phyloP scores from a whole-genome alignment of 1,140 invertebrate species.

The Leptonema lineaticorne region DNA sequence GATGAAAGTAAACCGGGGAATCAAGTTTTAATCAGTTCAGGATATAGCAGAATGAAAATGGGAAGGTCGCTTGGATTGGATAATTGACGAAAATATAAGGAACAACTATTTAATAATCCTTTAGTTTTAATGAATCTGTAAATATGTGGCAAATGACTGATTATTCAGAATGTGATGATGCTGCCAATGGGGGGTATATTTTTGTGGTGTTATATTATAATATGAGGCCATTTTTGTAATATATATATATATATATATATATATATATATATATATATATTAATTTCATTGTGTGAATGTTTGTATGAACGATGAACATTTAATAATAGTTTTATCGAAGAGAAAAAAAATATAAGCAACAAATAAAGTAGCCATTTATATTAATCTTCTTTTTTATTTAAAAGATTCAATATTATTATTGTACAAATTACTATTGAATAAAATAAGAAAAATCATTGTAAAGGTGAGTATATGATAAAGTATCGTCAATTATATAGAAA shows the following conservation, averaged over 20 bases:
- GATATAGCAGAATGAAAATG: slow-evolving; percentile 57
- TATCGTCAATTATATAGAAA: too few species aligned
- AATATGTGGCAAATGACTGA: slow-evolving; percentile 31
- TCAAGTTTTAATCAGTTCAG: slow-evolving; percentile 55
- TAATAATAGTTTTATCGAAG: slow-evolving; percentile 40
- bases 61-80: slow-evolving; percentile 50
- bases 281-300: slow-evolving; percentile 35
- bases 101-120: slow-evolving; percentile 38
- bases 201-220: slow-evolving; percentile 21
- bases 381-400: slow-evolving; percentile 13
- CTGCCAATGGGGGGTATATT: slow-evolving; percentile 18
- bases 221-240: slow-evolving; percentile 37
- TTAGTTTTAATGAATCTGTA: slow-evolving; percentile 38
- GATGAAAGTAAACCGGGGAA: slow-evolving; percentile 49
- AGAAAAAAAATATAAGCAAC: slow-evolving; percentile 35
- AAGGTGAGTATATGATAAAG: too few species aligned
- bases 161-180: slow-evolving; percentile 30
- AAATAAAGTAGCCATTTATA: slow-evolving; percentile 39
- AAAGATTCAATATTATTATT: background rate
- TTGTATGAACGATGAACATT: slow-evolving; percentile 36
- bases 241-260: slow-evolving; percentile 34
- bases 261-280: slow-evolving; percentile 34
- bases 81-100: slow-evolving; percentile 29
- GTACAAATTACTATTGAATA: too few species aligned
- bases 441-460: too few species aligned